phyloP scores from a whole-genome alignment of 2,113 vertebrate genomes.

The Prionailurus bengalensis region DNA sequence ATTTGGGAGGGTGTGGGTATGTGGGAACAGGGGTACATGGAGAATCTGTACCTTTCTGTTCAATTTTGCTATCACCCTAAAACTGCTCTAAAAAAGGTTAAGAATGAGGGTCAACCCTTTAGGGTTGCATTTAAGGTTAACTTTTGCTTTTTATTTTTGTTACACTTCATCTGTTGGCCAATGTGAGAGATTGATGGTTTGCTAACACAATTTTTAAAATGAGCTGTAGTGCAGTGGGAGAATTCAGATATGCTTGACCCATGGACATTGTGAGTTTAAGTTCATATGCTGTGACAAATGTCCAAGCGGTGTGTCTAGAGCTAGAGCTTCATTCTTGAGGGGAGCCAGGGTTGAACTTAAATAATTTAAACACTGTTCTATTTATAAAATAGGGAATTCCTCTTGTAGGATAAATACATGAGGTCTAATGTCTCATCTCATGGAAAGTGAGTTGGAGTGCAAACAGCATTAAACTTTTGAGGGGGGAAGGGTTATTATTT shows the following conservation, averaged over 20 bases:
- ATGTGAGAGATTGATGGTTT: conserved; percentile 23
- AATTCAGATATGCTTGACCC: neutral
- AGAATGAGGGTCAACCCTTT: conserved; percentile 7
- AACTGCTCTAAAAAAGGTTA: neutral
- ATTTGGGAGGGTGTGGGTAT: neutral
- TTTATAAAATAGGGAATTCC: conserved; percentile 17
- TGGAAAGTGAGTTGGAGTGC: neutral
- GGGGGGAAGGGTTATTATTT: neutral
- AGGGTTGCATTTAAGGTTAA: conserved; percentile 11
- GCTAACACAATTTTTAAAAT: conserved; percentile 14
- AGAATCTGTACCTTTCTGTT: neutral
- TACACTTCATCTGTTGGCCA: neutral
- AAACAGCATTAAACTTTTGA: neutral
- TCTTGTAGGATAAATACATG: neutral
- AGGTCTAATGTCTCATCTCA: conserved; percentile 9
- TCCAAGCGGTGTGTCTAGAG: neutral
- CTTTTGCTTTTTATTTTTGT: conserved; percentile 50
- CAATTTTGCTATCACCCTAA: neutral
- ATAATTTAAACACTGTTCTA: neutral
- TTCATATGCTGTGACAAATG: conserved; percentile 9
- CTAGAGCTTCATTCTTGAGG: neutral
- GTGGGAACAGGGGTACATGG: neutral
- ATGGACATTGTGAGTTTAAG: conserved; percentile 24
- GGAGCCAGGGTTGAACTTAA: conserved; percentile 5
- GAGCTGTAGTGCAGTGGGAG: neutral